Base-by-base conservation (phyloP, 2,888 invertebrate genomes). In the Oxycera nigricornis region DNA sequence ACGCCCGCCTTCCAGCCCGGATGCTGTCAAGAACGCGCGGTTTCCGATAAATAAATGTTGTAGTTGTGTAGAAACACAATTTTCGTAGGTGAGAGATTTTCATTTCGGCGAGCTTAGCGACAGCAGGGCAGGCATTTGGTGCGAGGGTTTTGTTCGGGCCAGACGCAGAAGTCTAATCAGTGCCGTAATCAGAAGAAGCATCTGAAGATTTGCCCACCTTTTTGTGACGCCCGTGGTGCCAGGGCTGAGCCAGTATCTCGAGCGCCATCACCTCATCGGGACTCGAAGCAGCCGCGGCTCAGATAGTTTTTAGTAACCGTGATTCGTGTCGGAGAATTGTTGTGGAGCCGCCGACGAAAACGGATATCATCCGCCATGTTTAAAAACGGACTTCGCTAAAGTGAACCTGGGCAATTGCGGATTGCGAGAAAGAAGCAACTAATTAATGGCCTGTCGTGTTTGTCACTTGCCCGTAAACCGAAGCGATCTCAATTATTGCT, bases 1-100 rank as follows among this genome's bases (percentile, higher is more conserved):
- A 30, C 41, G 20, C 30, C 30, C 50, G 28, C 79, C 78, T 77
- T 78, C 17, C 41, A 39, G 65, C 24, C 41, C 65, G 65, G 65
- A 65, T 65, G 65, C 78, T 81, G 81, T 80, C 79, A 73, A 79
- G 78, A 77, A 73, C 76, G 84, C 82, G 84, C 82, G 85, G 84
- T 85, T 84, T 81, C 81, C 80, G 83, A 85, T 84, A 85, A 84
- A 84, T 85, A 85, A 85, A 84, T 85, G 84, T 84, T 77, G 75
- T 77, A 84, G 83, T 84, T 84, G 83, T 83, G 82, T 84, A 83
- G 84, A 83, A 84, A 82, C 82, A 83, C 81, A 79, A 82, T 82
- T 83, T 82, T 81, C 74, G 67, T 77, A 83, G 83, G 83, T 83
- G 82, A 83, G 81, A 83, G 83, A 83, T 84, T 84, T 83, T 83